These are phyloP conservation scores for Phalacrocorax carbo DNA, from an alignment of 2,113 vertebrate genomes.

Conservation along the genomic window DNA sequence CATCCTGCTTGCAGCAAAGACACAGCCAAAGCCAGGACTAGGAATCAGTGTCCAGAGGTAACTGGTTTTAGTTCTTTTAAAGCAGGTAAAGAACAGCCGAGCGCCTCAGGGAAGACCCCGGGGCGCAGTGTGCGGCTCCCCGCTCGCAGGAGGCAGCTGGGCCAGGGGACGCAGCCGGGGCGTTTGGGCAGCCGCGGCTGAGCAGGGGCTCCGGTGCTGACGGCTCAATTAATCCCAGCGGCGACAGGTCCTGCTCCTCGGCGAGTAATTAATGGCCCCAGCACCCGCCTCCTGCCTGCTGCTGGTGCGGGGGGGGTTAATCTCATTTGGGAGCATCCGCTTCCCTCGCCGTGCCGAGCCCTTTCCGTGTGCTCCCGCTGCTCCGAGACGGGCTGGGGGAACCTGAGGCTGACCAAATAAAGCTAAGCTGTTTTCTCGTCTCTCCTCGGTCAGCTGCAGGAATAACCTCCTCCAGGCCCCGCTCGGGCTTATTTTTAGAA, in stretches of 20 bases:
- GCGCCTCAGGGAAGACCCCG: neutral
- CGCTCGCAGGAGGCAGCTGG: neutral
- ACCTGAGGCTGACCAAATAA: neutral
- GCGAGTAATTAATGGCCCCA: neutral
- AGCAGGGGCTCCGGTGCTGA: neutral
- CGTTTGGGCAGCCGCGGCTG: neutral
- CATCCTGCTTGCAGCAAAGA: neutral
- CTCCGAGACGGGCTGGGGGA: neutral
- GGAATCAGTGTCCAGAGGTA: no score
- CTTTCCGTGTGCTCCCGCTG: neutral
- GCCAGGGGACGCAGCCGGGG: accelerated
- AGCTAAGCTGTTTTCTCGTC: neutral
- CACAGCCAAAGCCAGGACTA: neutral
- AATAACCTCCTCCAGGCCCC: neutral
- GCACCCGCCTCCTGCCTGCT: neutral
- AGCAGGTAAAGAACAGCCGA: neutral
- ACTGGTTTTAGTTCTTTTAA: neutral
- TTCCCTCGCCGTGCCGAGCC: accelerated
- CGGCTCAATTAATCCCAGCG: neutral
- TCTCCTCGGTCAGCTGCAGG: neutral
- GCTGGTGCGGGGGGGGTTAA: neutral
- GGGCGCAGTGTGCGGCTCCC: neutral
- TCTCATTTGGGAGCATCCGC: neutral
- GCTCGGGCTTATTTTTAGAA: neutral
- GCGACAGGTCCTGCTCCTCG: neutral